Base-by-base conservation (phyloP, 2,797 vertebrate species). In the Sylvilagus floridanus region DNA sequence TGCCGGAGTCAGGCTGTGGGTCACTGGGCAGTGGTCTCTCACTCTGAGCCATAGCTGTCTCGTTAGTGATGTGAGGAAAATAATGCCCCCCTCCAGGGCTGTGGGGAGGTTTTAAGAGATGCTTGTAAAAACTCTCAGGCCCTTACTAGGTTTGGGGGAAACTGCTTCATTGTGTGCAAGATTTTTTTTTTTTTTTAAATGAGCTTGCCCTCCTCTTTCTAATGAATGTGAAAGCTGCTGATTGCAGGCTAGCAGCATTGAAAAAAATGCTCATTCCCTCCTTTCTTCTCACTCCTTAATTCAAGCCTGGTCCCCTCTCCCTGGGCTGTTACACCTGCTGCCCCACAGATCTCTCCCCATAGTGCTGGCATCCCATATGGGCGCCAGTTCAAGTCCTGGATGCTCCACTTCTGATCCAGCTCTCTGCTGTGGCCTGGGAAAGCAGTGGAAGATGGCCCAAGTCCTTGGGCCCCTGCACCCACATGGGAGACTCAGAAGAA, bases 251-350 rank as follows among this genome's bases (percentile, higher is more conserved):
- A 47, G 68, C 84, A 57, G 21, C 10, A 14, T 47, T 30, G 84
- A 30, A 57, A 57, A 57, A 19, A 57, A 26, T 13, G 16, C 47
- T 22, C 3, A 0, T 28, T 57, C 52, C 21, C 30, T 81, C 13
- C 28, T 87, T 60, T 68, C 24, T 69, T 68, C 9, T 4, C 3
- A 11, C 32, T 81, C 21, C 52, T 54, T 35, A 11, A 21, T 26
- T 57, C 22, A 62, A 78, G 63, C 19, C 57, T 87, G 10, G 21
- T n/a, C 11, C 17, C 22, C 22, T 69, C 54, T 91, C 37, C 35
- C 26, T 37, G 8, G 50, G 32, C 1, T 0, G 9, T 11, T 26
- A 35, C 0, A 69, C 35, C 13, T 12, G 0, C 52, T 9, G 26
- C 47, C 13, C 69, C 13, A 10, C 8, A 26, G 35, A 12, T 24